Evolutionary conservation across 2,888 invertebrate species (phyloP), one percentile per base, ranked within the genome.

Genomic region (Diarsia rubi): DNA sequence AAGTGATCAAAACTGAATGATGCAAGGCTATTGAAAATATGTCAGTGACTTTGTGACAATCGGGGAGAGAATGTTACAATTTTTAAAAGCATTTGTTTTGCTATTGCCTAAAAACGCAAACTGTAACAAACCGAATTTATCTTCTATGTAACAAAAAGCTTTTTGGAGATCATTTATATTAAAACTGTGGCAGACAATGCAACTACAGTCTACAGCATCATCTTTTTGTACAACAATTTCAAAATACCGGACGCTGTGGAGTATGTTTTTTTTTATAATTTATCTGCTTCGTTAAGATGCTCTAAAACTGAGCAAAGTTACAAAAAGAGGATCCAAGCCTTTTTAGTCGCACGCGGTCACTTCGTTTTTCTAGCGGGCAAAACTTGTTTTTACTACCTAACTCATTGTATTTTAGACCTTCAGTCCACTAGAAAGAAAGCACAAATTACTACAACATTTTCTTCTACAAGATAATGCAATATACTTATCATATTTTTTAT

Each of bases 221-320:
- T 54, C 65, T 78, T 77, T 75, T 87, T 83, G 60, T 71, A 21
- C 69, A 80, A 59, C 65, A 69, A 77, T 80, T 73, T 77, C 9
- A 45, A 81, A 76, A 79, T 71, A 82, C 66, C 71, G 74, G 74
- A 73, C 75, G 69, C 65, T 31, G 64, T 71, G 60, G 37, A 47
- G 78, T 49, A 54, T 21, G 42, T 63, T 82, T 83, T 83, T 84
- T 83, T 83, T 75, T 86, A 87, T 86, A 85, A 73, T 75, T 74
- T 70, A 71, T 37, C 66, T 63, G 82, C 86, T 89, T 89, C 88
- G 88, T 90, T 90, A 92, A 90, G 89, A 91, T 81, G 81, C 81
- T 88, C 84, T 87, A 87, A 90, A 88, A 89, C 88, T 86, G 78
- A 82, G 68, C 78, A 71, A 71, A 57, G 57, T 73, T 69, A 82